Conservation (phyloP, 2,797 vertebrate genomes). For the Melanotaenia boesemani region DNA sequence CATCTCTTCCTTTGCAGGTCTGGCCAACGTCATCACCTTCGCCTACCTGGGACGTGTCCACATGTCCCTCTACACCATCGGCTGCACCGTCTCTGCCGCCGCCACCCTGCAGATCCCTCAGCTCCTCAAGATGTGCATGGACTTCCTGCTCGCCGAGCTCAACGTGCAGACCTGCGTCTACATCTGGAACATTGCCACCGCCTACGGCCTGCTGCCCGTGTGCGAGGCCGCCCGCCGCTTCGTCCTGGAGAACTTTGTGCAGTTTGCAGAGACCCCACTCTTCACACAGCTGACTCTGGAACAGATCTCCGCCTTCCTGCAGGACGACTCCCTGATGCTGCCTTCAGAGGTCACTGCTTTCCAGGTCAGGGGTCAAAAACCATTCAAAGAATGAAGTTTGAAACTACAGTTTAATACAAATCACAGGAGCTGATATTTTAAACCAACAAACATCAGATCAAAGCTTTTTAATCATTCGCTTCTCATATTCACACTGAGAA, state of each 20-base stretch:
- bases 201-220: slow-evolving; percentile 82
- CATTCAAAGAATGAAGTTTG: too few relatives aligned
- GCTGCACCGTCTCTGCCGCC: slow-evolving; percentile 86
- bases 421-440: neutral
- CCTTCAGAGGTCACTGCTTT: slow-evolving; percentile 86
- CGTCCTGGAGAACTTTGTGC: slow-evolving; percentile 86
- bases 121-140: slow-evolving; percentile 86
- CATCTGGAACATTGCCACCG: slow-evolving; percentile 87
- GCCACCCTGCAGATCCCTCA: slow-evolving; percentile 84
- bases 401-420: neutral
- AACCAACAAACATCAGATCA: too few relatives aligned
- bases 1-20: slow-evolving; percentile 65
- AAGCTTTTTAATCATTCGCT: neutral
- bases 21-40: slow-evolving; percentile 86
- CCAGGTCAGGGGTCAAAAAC: slow-evolving; percentile 78
- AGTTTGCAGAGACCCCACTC: slow-evolving; percentile 85
- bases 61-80: slow-evolving; percentile 90
- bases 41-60: slow-evolving; percentile 88
- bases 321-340: slow-evolving; percentile 84
- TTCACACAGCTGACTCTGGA: slow-evolving; percentile 88
- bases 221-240: slow-evolving; percentile 81
- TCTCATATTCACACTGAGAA: neutral
- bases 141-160: slow-evolving; percentile 87
- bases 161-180: slow-evolving; percentile 88
- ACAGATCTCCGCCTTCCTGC: slow-evolving; percentile 86